These are phyloP conservation scores for Falco peregrinus DNA, from an alignment of 2,797 vertebrate genomes.

Conservation along the genomic window DNA sequence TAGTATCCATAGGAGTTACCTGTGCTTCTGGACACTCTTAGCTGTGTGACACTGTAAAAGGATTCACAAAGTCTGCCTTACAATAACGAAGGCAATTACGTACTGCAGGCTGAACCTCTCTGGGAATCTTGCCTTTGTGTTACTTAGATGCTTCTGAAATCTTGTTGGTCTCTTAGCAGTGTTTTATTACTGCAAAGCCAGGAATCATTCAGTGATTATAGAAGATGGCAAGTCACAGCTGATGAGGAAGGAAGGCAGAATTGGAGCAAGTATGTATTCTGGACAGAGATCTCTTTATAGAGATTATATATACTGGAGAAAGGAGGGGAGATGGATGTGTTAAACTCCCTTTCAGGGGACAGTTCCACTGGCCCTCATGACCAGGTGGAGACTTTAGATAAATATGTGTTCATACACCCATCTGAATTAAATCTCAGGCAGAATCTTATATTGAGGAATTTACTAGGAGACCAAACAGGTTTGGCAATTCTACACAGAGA, in stretches of 20 bases:
- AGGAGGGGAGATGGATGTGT: background rate
- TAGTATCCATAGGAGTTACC: background rate
- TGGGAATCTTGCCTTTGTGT: background rate
- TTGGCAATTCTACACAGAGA: background rate
- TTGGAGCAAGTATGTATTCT: background rate
- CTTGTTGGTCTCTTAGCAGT: background rate
- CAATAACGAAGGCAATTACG: background rate
- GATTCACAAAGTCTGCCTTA: background rate
- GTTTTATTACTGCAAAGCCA: background rate
- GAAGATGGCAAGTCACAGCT: background rate
- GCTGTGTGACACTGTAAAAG: background rate
- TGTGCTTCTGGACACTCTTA: background rate
- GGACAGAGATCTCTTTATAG: background rate
- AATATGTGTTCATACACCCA: background rate
- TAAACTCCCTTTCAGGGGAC: background rate
- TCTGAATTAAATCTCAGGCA: background rate
- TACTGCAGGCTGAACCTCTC: background rate
- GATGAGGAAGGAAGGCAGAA: background rate
- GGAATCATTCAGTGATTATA: background rate
- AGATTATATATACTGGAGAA: background rate
- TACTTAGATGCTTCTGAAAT: background rate
- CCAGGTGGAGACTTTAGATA: background rate
- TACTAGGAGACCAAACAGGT: background rate
- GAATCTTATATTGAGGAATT: background rate
- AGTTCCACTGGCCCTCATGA: background rate